A percentile compares a stretch with the other conserved stretches of the same genome.
Evolutionary conservation across 2,797 vertebrate genomes (phyloP).

Genomic region (Danio tinwini): DNA sequence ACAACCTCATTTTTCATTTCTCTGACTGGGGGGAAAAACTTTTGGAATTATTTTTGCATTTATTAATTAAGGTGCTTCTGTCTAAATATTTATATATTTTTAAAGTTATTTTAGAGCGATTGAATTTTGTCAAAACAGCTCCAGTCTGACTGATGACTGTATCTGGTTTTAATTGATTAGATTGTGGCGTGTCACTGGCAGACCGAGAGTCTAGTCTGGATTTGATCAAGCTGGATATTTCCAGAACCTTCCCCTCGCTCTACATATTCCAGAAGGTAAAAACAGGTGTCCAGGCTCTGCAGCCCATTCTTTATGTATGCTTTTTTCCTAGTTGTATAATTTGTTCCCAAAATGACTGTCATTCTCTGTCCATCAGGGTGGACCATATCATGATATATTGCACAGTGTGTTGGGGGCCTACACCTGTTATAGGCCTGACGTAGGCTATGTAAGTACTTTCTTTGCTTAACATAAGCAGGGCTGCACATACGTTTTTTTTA

Average conservation of each 20-base stretch:
- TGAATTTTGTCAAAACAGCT: neutral
- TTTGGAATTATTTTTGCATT: too few species aligned
- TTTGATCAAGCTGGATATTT: conserved; percentile 98
- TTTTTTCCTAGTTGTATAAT: neutral
- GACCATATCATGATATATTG: conserved; percentile 96
- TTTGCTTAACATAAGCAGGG: neutral
- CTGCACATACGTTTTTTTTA: too few species aligned
- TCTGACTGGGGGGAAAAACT: too few species aligned
- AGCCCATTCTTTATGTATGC: neutral
- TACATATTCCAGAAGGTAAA: conserved; percentile 98
- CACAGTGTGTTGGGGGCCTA: conserved; percentile 96
- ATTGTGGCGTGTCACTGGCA: conserved; percentile 85
- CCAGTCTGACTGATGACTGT: conserved; percentile 17
- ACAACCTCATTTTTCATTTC: too few species aligned
- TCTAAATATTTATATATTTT: neutral
- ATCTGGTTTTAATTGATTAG: conserved; percentile 58
- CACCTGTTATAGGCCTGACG: conserved; percentile 96
- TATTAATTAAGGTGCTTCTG: too few species aligned
- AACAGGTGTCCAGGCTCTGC: neutral
- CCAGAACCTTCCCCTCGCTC: conserved; percentile 96
- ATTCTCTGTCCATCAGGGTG: conserved; percentile 78
- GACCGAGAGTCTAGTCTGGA: conserved; percentile 97
- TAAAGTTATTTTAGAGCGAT: neutral
- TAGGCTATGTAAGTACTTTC: conserved; percentile 89
- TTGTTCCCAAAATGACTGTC: neutral